A percentile compares a stretch with the other conserved stretches of the same genome.
Evolutionary conservation across 1,140 invertebrate species (phyloP).

Genomic region (Trigoniulus corallinus): DNA sequence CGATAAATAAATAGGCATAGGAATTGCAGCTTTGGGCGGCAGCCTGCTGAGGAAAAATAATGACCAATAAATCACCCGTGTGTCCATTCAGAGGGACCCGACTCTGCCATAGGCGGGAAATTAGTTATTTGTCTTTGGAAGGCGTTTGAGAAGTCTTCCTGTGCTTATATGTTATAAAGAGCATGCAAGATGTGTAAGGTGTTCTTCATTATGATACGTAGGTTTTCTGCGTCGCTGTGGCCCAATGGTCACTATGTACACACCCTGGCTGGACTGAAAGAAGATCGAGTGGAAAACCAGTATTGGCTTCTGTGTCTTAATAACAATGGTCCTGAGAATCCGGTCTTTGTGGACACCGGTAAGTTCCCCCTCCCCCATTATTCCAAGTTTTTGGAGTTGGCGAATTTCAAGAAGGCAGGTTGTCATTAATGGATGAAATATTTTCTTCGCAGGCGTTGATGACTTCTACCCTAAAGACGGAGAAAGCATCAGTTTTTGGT

Average conservation of each 20-base stretch:
- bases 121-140: no score
- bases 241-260: conserved; percentile 79
- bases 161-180: no score
- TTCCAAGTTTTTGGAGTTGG: background rate
- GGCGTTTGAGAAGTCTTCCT: no score
- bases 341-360: conserved; percentile 50
- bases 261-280: conserved; percentile 64
- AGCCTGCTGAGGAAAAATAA: no score
- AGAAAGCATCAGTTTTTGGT: conserved; percentile 75
- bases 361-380: conserved; percentile 57
- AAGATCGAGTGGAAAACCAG: conserved; percentile 69
- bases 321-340: conserved; percentile 28
- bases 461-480: conserved; percentile 62
- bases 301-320: conserved; percentile 63
- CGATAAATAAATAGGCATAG: no score
- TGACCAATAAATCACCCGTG: no score
- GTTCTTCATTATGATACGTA: conserved; percentile 22
- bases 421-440: conserved; percentile 1
- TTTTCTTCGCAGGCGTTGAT: conserved; percentile 50
- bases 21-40: no score
- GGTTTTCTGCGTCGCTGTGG: conserved; percentile 66
- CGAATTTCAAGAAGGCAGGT: background rate
- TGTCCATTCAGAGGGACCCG: no score
- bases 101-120: no score
- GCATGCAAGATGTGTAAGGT: no score